Evolutionary conservation across 2,113 vertebrate genomes (phyloP), one percentile per base, ranked within the genome.

Genomic region (Sprattus sprattus): DNA sequence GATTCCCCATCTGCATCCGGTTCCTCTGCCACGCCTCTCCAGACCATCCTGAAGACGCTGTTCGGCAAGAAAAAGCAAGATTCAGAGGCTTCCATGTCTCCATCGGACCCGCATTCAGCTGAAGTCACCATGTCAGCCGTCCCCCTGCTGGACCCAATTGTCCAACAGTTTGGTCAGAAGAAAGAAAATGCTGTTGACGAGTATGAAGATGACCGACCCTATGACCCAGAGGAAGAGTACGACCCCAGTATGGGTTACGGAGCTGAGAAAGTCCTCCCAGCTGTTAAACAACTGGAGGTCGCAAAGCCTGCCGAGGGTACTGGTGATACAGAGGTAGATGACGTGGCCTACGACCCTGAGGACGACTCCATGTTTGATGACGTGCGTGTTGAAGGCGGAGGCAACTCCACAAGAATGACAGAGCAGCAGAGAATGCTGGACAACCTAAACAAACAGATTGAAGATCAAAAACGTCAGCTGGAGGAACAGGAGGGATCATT

Each of bases 211-310:
- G 98, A 99, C 87, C 92, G 98, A 46, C 98, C 98, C 0, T 99
- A 99, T 1, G 98, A 99, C 91, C 98, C 98, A 0, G 98, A 99
- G 85, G 98, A 99, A 81, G 98, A 99, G 83, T 99, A 99, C 15
- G 95, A 96, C 52, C 97, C 97, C 0, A 95, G 96, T 88, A 93
- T 92, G 86, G 95, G 95, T 83, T 97, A 96, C 78, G 93, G 87
- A 85, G 32, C 93, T 0, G 94, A 94, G 45, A 93, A 91, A 82
- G 83, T 89, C 4, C 83, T 82, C 18, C 94, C 95, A 54, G 88
- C 87, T 1, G 88, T 94, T 4, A 92, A 89, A 18, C 90, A 85
- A 15, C 93, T 91, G 0, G 91, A 91, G 0, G 8, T 82, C 5
- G 91, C 93, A 15, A 95, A 93, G 78, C 90, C 88, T 3, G 78